Evolutionary conservation across 2,888 invertebrate species (phyloP), one percentile per base, ranked within the genome.

Genomic region (Xestia c-nigrum): DNA sequence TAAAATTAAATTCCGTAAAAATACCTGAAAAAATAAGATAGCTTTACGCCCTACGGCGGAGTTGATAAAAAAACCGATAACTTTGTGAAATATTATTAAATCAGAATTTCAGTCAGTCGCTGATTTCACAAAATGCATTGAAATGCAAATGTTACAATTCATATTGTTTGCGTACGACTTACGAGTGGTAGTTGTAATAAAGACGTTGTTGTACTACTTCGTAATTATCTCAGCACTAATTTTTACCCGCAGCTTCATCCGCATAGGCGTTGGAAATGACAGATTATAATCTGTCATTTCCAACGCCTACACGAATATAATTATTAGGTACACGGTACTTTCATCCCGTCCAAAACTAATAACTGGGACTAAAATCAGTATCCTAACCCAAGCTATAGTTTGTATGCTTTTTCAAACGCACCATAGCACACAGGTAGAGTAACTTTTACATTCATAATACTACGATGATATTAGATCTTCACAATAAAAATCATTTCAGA

Each of bases 1-100:
- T 89, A 87, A 90, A 88, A 89, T 89, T 83, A 88, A 90, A 90
- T 88, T 88, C 85, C 73, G 83, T 83, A 85, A 87, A 89, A 90
- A 90, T 89, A 87, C 76, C 86, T 85, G 85, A 74, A 81, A 87
- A 91, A 88, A 86, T 75, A 72, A 82, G 78, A 86, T 83, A 82
- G 79, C 43, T 47, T 59, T 9, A 24, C 38, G 40, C 50, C 38
- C 38, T 61, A 43, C 19, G 14, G n/a, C 57, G 12, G 55, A 31
- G 47, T 14, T 19, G 14, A 47, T 70, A 64, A 81, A 76, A 47
- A 47, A 38, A 55, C 14, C 31, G 21, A 40, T 40, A 12, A 70
- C 10, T 52, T 52, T 50, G 46, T 64, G 50, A 38, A 31, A 59
- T 31, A 31, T n/a, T 16, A n/a, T 65, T 55, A 24, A 65, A 50